These are phyloP conservation scores for Vulpes lagopus DNA, from an alignment of 2,113 vertebrate species.

Conservation along the genomic window DNA sequence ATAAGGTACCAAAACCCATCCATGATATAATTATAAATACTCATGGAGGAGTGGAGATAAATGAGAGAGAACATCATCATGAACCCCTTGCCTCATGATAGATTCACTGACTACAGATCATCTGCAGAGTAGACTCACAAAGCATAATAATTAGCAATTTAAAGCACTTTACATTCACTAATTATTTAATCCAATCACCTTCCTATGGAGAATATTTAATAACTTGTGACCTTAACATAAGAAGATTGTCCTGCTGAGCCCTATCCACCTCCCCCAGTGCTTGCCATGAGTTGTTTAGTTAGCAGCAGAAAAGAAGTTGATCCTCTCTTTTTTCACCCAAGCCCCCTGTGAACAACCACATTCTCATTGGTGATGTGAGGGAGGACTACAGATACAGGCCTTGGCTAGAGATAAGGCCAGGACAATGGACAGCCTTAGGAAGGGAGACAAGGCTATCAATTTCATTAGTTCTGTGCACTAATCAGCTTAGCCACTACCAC, in stretches of 20 bases:
- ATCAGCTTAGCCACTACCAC: conserved; percentile 2
- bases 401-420: not conserved
- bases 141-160: conserved; percentile 47
- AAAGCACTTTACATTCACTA: conserved; percentile 63
- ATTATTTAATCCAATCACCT: conserved; percentile 65
- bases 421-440: not conserved
- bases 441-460: not conserved
- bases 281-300: not conserved
- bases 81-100: not conserved
- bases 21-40: not conserved
- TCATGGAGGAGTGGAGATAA: conserved; percentile 1
- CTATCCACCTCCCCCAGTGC: not conserved
- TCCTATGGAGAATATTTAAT: conserved; percentile 60
- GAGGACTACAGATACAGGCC: not conserved
- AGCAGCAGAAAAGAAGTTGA: not conserved
- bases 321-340: conserved; percentile 4
- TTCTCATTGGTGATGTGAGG: not conserved
- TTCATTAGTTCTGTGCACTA: conserved; percentile 19
- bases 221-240: conserved; percentile 48
- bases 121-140: conserved; percentile 53
- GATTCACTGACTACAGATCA: not conserved
- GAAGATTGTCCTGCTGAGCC: conserved; percentile 53
- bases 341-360: not conserved
- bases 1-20: conserved; percentile 43
- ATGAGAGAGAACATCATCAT: not conserved